Base-by-base conservation (phyloP, 1,140 invertebrate species). In the Brachystomella parvula region DNA sequence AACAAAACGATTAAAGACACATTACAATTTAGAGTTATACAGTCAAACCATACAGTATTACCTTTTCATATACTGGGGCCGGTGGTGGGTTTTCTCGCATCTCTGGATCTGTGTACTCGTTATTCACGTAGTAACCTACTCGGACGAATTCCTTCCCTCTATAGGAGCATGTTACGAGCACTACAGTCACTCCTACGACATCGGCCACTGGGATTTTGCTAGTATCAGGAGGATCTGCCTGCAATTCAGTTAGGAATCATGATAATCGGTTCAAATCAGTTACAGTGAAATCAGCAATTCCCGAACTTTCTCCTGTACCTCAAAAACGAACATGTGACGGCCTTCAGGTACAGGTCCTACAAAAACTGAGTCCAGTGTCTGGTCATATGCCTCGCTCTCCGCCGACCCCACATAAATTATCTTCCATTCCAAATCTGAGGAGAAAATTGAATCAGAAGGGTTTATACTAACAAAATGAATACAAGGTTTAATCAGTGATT, bases 331-430 rank as follows among this genome's bases (percentile, higher is more conserved):
- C 89, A 94, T 96, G 80, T 97, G 94, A 75, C 90, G 86, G 29
- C 96, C 96, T 77, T 97, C 94, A 0, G 95, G 94, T 64, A 99
- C 92, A 0, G 96, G 96, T 0, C 96, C 96, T 21, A 99, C 96
- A 77, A 96, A 94, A 64, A 94, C 90, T 1, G 94, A 96, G 76
- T 99, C 96, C 68, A 94, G 79, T 56, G 94, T 84, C 78, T 96
- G 93, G 78, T 99, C 96, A 76, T 96, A 89, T 69, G 96, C 92
- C 76, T 96, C 93, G 31, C 90, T 95, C 79, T 98, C 95, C 0
- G 96, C 95, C 33, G 94, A 96, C 1, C 96, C 95, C 31, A 99
- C 96, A 80, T 99, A 99, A 70, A 98, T 97, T 83, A 99, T 96
- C 79, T 96, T 97, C 95, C 96, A 99, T 83, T 99, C 96, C 30